These are phyloP conservation scores for Varanus salvator DNA, from an alignment of 2,113 vertebrate species.

Conservation along the genomic window DNA sequence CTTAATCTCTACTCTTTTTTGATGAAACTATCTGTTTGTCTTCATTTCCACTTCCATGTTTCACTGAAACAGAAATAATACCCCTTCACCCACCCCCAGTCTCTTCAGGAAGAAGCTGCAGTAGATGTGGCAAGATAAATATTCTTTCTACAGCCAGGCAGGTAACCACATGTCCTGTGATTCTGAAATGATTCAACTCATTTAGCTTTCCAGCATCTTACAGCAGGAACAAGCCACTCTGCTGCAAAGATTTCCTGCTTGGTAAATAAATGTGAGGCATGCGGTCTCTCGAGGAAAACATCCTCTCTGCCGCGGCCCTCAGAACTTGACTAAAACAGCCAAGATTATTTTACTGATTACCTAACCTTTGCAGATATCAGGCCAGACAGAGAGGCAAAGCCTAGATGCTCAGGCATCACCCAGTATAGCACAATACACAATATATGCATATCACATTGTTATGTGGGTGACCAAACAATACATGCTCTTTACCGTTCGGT, in stretches of 20 bases:
- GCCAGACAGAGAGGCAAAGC: not conserved
- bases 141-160: constrained; percentile 65
- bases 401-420: not conserved
- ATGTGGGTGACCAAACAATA: not conserved
- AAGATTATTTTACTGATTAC: not conserved
- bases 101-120: constrained; percentile 48
- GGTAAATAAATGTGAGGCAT: constrained; percentile 43
- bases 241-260: constrained; percentile 50
- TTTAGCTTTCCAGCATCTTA: constrained; percentile 64
- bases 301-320: not conserved
- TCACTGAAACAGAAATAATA: constrained; percentile 55
- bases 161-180: constrained; percentile 68
- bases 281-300: constrained; percentile 28
- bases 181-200: constrained; percentile 68
- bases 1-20: not conserved
- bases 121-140: constrained; percentile 69
- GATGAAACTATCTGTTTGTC: not conserved
- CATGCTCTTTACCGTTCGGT: constrained; percentile 5
- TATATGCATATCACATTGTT: constrained; percentile 13
- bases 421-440: constrained; percentile 31
- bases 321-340: constrained; percentile 6
- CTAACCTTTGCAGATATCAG: not conserved
- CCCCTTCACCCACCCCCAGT: constrained; percentile 41
- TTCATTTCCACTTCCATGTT: constrained; percentile 49
- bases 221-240: constrained; percentile 63